Evolutionary conservation across 2,113 vertebrate genomes (phyloP).

Genomic region (Tenrec ecaudatus): DNA sequence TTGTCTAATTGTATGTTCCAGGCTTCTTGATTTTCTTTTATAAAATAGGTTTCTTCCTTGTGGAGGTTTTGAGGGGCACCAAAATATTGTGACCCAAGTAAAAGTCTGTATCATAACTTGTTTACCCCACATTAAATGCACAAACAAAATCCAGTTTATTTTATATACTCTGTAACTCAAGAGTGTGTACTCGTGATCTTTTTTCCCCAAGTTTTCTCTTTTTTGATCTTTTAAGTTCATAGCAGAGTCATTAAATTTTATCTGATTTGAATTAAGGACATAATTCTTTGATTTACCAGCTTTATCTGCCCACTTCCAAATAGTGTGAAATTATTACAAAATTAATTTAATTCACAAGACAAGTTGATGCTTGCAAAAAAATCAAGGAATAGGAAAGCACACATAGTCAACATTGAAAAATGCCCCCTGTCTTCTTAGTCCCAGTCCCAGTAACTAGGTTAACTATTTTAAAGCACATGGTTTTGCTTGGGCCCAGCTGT

Average conservation of each 20-base stretch:
- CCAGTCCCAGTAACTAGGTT: not conserved
- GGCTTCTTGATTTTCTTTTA: slow-evolving; percentile 11
- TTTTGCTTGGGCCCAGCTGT: not conserved
- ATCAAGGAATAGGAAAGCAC: not conserved
- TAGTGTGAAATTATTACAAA: not conserved
- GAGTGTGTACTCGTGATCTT: not conserved
- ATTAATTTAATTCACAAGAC: not conserved
- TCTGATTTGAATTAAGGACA: too few species aligned
- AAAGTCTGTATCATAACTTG: not conserved
- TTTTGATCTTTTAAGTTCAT: slow-evolving; percentile 34
- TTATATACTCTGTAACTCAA: not conserved
- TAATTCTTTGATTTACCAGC: not conserved
- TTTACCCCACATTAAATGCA: slow-evolving; percentile 3
- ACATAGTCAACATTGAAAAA: not conserved
- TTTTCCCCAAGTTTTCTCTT: too few species aligned
- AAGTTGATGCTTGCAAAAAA: not conserved
- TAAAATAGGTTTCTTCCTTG: slow-evolving; percentile 6
- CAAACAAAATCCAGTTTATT: not conserved
- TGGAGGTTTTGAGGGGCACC: not conserved
- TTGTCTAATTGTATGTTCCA: slow-evolving; percentile 9
- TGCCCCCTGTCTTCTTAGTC: not conserved
- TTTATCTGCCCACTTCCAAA: not conserved
- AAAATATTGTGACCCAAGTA: not conserved
- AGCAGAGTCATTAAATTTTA: not conserved
- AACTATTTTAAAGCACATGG: not conserved